phyloP scores from a whole-genome alignment of 2,797 vertebrate genomes.

The Gila robusta region DNA sequence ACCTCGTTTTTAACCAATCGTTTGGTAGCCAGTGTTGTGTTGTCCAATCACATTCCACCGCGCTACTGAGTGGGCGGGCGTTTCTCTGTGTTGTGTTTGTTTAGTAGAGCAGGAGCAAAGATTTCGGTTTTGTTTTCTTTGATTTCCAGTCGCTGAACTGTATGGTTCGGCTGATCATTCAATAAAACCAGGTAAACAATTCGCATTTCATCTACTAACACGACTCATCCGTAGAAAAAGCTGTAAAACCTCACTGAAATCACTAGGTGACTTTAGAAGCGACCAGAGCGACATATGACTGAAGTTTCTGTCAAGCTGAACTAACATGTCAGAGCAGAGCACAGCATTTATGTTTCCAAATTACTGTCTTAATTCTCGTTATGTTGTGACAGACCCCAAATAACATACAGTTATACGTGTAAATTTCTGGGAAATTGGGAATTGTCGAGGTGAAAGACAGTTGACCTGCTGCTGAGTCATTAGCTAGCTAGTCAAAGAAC shows the following conservation, averaged over 20 bases:
- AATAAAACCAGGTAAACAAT: slow-evolving; percentile 75
- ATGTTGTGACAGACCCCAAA: neutral
- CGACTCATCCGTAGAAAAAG: slow-evolving; percentile 1
- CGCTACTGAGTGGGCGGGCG: slow-evolving; percentile 60
- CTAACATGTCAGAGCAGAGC: slow-evolving; percentile 34
- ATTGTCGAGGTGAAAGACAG: slow-evolving; percentile 8
- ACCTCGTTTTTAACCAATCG: slow-evolving; percentile 49
- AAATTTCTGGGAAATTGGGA: neutral
- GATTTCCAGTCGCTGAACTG: slow-evolving; percentile 52
- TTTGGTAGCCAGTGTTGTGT: neutral
- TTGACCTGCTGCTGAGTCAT: slow-evolving; percentile 82
- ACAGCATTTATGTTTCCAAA: slow-evolving; percentile 3
- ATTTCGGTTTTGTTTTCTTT: slow-evolving; percentile 72
- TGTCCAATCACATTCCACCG: slow-evolving; percentile 68
- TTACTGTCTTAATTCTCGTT: neutral
- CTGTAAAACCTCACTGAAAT: slow-evolving; percentile 27
- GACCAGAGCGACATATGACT: slow-evolving; percentile 24
- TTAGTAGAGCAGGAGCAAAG: slow-evolving; percentile 68
- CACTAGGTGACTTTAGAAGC: neutral
- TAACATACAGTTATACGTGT: neutral
- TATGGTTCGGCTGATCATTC: slow-evolving; percentile 53
- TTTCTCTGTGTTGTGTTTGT: slow-evolving; percentile 72
- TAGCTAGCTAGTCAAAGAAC: slow-evolving; percentile 70
- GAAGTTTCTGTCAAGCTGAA: slow-evolving; percentile 52
- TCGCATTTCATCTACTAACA: slow-evolving; percentile 44